These are phyloP conservation scores for Tiliacea citrago DNA, from an alignment of 2,888 invertebrate genomes.

Conservation along the genomic window DNA sequence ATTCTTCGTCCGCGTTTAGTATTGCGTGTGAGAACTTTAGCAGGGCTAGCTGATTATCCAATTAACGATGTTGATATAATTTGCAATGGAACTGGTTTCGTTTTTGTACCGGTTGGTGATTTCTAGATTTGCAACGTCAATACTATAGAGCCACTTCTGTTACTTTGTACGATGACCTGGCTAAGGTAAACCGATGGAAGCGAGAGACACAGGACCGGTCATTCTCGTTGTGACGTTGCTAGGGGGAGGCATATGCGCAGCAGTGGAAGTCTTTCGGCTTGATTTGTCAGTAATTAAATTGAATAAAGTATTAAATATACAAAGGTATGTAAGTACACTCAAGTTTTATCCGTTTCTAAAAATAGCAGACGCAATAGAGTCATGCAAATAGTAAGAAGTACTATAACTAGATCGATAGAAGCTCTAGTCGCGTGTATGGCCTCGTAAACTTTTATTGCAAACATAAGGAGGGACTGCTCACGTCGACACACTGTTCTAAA, in stretches of 20 bases:
- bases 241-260: not conserved
- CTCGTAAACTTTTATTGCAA: slow-evolving; percentile 65
- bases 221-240: not conserved
- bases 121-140: slow-evolving; percentile 5
- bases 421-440: slow-evolving; percentile 53
- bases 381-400: slow-evolving; percentile 48
- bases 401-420: slow-evolving; percentile 64
- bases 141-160: not conserved
- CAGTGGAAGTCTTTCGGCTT: not conserved
- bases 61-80: slow-evolving; percentile 54
- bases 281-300: not conserved
- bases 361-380: slow-evolving; percentile 29
- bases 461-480: slow-evolving; percentile 45
- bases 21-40: slow-evolving; percentile 46
- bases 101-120: slow-evolving; percentile 11
- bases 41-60: slow-evolving; percentile 43
- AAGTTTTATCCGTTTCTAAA: slow-evolving; percentile 28
- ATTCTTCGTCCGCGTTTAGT: slow-evolving; percentile 34
- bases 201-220: too few relatives aligned
- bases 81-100: slow-evolving; percentile 42
- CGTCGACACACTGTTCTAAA: slow-evolving; percentile 31
- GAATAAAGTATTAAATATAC: not conserved
- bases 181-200: too few relatives aligned
- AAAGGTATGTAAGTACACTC: not conserved
- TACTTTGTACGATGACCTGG: not conserved